phyloP scores from a whole-genome alignment of 2,797 vertebrate species.

The Periparus ater region DNA sequence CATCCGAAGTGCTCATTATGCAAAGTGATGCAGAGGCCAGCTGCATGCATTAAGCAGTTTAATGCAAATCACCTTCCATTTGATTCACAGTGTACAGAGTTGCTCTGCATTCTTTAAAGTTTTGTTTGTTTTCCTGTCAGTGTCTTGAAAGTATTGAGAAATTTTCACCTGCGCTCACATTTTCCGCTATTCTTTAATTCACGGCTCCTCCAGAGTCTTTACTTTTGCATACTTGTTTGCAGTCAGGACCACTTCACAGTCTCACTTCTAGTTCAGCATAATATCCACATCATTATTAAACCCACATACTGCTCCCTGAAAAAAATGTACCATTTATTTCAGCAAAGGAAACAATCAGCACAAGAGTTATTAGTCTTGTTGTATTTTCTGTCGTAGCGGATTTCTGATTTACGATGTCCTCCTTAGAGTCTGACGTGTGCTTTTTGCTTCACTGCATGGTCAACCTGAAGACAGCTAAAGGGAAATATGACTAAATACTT shows the following conservation, averaged over 20 bases:
- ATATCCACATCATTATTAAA: background rate
- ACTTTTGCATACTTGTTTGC: background rate
- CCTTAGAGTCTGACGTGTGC: background rate
- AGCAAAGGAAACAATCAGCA: background rate
- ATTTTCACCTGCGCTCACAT: background rate
- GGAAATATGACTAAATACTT: background rate
- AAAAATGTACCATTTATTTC: background rate
- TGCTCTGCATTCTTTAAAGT: background rate
- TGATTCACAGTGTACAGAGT: background rate
- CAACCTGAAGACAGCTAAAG: background rate
- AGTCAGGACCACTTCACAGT: background rate
- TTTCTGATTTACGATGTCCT: background rate
- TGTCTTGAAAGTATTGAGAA: background rate
- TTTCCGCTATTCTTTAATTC: background rate
- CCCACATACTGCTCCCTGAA: background rate
- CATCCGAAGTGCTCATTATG: background rate
- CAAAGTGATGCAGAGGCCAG: background rate
- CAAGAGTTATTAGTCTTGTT: background rate
- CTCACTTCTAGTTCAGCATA: background rate
- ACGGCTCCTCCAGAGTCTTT: background rate
- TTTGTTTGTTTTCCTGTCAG: background rate
- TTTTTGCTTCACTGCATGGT: background rate
- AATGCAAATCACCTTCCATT: background rate
- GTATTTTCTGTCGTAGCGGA: background rate
- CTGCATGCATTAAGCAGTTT: background rate